Base-by-base conservation (phyloP, 2,888 invertebrate genomes). In the Scotopteryx bipunctaria region DNA sequence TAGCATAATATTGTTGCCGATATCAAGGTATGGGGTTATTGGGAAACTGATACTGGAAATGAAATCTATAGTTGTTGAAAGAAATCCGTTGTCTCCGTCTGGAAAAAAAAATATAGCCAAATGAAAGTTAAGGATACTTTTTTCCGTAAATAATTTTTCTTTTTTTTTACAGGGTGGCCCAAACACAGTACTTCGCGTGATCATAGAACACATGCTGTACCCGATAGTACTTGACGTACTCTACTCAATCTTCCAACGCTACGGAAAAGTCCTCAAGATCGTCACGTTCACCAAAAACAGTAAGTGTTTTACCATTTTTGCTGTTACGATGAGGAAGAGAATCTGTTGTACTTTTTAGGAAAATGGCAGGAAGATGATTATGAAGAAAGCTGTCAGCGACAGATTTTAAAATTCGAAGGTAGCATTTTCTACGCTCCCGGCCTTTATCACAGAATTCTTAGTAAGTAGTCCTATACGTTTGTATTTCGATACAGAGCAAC, bases 271-370 rank as follows among this genome's bases (percentile, higher is more conserved):
- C 76, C 93, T 99, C 78, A 99, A 99, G 91, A 99, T 99, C 78
- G 99, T 99, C 81, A 99, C 99, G 71, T 99, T 99, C 92, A 99
- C 98, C 77, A 99, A 99, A 93, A 99, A 99, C 91, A 98, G 99
- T 98, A 93, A 96, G 97, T 94, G 44, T 19, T 31, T 44, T 11
- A 37, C 29, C n/a, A 11, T 29, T 29, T 29, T 29, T 11, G 0
- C 27, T 9, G 2, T n/a, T n/a, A 9, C n/a, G 8, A 27, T 27
- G 9, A 27, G n/a, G 11, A 27, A 6, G 4, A 21, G 6, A 21
- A 5, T 21, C 1, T 21, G 2, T 21, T 21, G 21, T 21, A 21
- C 9, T 5, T 14, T 37, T 9, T 9, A 17, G 9, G 17, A 2
- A 17, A 17, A 33, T 17, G 11, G 35, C 11, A 19, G 21, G 5